Evolutionary conservation across 2,797 vertebrate genomes (phyloP), one percentile per base, ranked within the genome.

Genomic region (Takifugu rubripes): DNA sequence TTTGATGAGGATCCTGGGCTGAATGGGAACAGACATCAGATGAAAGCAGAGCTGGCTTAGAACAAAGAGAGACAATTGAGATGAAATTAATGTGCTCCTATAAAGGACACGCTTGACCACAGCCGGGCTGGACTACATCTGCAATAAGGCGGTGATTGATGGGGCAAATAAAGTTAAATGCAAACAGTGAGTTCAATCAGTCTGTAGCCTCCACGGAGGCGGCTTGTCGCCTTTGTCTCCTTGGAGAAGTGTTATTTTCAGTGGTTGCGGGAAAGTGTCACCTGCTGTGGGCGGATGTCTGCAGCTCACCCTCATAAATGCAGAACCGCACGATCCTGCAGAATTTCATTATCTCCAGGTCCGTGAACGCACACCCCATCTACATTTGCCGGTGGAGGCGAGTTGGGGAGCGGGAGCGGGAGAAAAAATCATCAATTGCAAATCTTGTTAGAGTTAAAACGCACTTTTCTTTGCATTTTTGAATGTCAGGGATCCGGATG

Each of bases 1-100:
- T 84, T 82, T 83, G 82, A 83, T 80, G 75, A 84, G 76, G 59
- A 73, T 16, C 25, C 42, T 49, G 66, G 61, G 59, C 59, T 63
- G 65, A 76, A 76, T 46, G 24, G 68, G 70, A 52, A 8, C 3
- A 42, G 66, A 56, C 25, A 10, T 60, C 59, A 63, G 55, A 84
- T 79, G 68, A 81, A 81, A 76, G 74, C 60, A 58, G 46, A 0
- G 0, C 31, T 33, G 43, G 26, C 7, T 16, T 42, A 54, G 25
- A 64, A 60, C 14, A 80, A 74, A 80, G 21, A 43, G 25, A 59
- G 8, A 29, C 45, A 33, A 33, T 33, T 7, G 31, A 10, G 31
- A 33, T 33, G 31, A 33, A 59, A 74, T 62, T 21, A 70, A 62
- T 27, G 31, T 57, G 59, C 64, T 54, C 52, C 29, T 21, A 21